A percentile compares a stretch with the other conserved stretches of the same genome.
phyloP scores from a whole-genome alignment of 2,888 invertebrate genomes.

The Polia nebulosa region DNA sequence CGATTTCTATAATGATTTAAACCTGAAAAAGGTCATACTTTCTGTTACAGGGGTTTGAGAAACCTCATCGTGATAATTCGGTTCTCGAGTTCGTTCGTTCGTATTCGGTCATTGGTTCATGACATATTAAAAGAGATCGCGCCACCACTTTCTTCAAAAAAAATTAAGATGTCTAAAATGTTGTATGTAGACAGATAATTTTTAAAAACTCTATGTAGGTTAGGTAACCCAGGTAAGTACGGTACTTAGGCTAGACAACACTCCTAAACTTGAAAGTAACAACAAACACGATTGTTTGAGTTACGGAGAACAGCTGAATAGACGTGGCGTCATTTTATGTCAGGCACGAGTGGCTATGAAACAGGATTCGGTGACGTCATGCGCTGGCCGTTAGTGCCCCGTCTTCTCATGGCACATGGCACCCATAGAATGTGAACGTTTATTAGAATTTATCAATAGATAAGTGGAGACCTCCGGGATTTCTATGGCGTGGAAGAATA shows the following conservation, averaged over 20 bases:
- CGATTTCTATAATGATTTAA: background rate
- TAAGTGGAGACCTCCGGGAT: constrained; percentile 31
- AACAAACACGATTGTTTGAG: constrained; percentile 48
- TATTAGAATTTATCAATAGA: constrained; percentile 42
- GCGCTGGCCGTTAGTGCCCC: constrained; percentile 50
- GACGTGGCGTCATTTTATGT: constrained; percentile 62
- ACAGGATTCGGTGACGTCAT: constrained; percentile 61
- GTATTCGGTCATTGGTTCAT: too few relatives aligned
- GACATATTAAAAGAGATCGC: too few relatives aligned
- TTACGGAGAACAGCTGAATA: constrained; percentile 57
- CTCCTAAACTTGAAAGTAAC: constrained; percentile 37
- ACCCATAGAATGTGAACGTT: constrained; percentile 46
- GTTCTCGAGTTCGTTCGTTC: too few relatives aligned
- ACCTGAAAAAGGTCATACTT: background rate
- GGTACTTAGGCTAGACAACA: constrained; percentile 8
- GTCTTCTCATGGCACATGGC: constrained; percentile 37
- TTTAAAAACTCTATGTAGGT: background rate
- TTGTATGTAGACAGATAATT: too few relatives aligned
- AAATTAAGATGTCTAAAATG: too few relatives aligned
- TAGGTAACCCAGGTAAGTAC: background rate
- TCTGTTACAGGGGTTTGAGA: too few relatives aligned
- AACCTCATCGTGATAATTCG: too few relatives aligned
- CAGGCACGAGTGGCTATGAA: constrained; percentile 60
- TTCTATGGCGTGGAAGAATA: constrained; percentile 5
- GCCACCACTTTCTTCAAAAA: too few relatives aligned